These are phyloP conservation scores for Anthopleura sola DNA, from an alignment of 64 coral and sea anemone genomes.

Conservation along the genomic window DNA sequence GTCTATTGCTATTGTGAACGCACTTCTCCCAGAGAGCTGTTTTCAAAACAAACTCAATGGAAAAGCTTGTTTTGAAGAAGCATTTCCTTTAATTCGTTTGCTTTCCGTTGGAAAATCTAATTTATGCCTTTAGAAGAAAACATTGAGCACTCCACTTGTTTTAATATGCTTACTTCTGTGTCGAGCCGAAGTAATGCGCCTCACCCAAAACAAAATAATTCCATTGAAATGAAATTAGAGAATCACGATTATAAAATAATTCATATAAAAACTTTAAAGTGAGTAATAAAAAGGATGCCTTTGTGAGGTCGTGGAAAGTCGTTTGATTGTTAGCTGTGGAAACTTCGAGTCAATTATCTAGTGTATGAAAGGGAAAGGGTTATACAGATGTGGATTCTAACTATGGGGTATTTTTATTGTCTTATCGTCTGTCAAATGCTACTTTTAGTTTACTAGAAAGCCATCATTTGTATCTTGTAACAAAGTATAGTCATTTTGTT, in stretches of 20 bases:
- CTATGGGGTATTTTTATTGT: not conserved
- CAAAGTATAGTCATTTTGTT: not conserved
- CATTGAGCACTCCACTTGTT: not conserved
- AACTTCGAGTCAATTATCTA: not conserved
- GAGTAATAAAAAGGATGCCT: not conserved
- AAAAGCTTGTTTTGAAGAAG: conserved; percentile 9
- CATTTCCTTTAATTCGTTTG: conserved; percentile 6
- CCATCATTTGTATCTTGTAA: not conserved
- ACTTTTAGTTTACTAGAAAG: not conserved
- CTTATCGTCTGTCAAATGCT: not conserved
- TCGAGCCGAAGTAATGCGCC: not conserved
- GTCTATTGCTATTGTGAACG: conserved; percentile 6
- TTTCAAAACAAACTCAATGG: conserved; percentile 8
- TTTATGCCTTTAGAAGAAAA: conserved; percentile 6
- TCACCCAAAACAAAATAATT: too few relatives aligned
- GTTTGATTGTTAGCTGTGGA: not conserved
- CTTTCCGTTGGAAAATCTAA: not conserved
- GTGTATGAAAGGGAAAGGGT: not conserved
- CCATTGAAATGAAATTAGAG: too few relatives aligned
- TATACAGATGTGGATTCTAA: not conserved
- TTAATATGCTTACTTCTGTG: not conserved
- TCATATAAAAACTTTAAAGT: not conserved
- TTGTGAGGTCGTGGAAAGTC: not conserved
- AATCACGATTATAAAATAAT: too few relatives aligned
- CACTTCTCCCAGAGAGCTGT: not conserved